Percentiles rank a stretch among this genome's conserved stretches.
Evolutionary conservation across 2,797 vertebrate species (phyloP).

Genomic region (Acrossocheilus wenchowensis): DNA sequence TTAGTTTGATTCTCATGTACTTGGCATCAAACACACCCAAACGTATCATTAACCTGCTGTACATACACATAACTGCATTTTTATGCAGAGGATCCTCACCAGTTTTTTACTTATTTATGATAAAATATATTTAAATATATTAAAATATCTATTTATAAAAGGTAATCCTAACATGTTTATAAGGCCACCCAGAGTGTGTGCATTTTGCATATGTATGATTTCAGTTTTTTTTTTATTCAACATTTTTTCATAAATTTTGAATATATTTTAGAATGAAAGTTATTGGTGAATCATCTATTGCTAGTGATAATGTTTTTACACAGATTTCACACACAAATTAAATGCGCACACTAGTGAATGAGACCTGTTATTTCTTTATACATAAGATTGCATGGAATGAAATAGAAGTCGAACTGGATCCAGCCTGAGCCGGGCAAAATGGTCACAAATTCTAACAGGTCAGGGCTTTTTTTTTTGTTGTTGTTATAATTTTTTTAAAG

Average conservation of each 20-base stretch:
- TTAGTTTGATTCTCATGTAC: conserved; percentile 65
- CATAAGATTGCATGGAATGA: conserved; percentile 69
- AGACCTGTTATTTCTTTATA: neutral
- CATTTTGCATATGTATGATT: neutral
- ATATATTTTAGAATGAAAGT: neutral
- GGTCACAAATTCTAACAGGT: conserved; percentile 77
- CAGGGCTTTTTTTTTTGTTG: neutral
- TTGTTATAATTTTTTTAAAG: no score
- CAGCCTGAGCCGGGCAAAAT: conserved; percentile 65
- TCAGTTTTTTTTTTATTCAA: neutral
- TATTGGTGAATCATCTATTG: neutral
- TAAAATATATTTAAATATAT: neutral
- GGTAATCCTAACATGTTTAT: neutral
- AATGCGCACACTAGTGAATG: neutral
- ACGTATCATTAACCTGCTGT: neutral
- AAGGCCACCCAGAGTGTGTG: neutral
- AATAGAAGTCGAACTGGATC: conserved; percentile 70
- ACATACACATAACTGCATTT: neutral
- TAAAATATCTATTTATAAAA: neutral
- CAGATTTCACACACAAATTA: neutral
- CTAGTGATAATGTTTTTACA: neutral
- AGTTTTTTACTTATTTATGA: neutral
- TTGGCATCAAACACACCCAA: neutral
- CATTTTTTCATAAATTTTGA: neutral
- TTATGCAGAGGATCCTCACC: neutral